Evolutionary conservation across 1,140 invertebrate species (phyloP).

Genomic region (Geopemphigus sp.): DNA sequence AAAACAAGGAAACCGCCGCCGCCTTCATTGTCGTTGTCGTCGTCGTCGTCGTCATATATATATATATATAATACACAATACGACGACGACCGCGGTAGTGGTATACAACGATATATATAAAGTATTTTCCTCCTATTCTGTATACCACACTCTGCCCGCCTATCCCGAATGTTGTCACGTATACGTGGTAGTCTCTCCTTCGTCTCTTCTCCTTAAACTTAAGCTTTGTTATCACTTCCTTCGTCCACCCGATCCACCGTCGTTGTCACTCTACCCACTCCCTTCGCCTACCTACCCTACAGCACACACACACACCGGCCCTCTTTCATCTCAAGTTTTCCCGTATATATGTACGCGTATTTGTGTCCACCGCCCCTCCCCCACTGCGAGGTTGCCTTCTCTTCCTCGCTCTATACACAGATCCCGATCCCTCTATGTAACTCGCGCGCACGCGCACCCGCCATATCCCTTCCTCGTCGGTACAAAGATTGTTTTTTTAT

Average conservation of each 20-base stretch:
- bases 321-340: too few species aligned
- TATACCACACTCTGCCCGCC: neutral
- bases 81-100: neutral
- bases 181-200: neutral
- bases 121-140: neutral
- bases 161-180: neutral
- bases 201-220: conserved; percentile 19
- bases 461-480: too few species aligned
- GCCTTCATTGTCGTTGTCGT: neutral
- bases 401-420: neutral
- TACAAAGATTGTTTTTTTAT: conserved; percentile 39
- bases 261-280: neutral
- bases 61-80: neutral
- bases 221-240: conserved; percentile 33
- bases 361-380: too few species aligned
- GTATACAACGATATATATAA: neutral
- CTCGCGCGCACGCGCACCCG: neutral
- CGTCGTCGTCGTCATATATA: conserved; percentile 2
- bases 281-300: too few species aligned
- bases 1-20: conserved; percentile 42
- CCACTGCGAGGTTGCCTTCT: neutral
- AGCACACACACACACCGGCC: too few species aligned
- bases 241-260: neutral
- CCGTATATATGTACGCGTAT: neutral
- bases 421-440: conserved; percentile 9